These are phyloP conservation scores for Esox masquinongy DNA, from an alignment of 2,797 vertebrate species.

Conservation along the genomic window DNA sequence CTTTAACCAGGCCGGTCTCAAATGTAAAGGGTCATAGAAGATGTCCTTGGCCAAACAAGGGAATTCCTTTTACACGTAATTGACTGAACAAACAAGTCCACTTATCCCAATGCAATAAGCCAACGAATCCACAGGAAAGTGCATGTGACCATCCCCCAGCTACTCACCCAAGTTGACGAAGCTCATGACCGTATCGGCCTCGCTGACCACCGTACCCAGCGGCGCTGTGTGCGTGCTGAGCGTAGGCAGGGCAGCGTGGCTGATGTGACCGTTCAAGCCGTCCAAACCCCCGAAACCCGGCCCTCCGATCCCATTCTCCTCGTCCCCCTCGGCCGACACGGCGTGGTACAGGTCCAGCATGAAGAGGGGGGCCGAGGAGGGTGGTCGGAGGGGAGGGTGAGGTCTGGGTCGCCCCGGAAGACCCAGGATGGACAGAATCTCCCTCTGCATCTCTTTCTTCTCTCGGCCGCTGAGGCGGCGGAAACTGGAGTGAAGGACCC, in stretches of 20 bases:
- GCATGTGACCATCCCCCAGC: neutral
- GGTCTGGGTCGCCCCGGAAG: conserved; percentile 84
- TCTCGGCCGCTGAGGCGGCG: conserved; percentile 83
- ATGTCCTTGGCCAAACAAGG: neutral
- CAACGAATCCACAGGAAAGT: neutral
- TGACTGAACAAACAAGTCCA: neutral
- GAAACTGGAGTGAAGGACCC: conserved; percentile 80
- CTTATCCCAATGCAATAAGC: neutral
- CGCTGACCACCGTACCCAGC: conserved; percentile 81
- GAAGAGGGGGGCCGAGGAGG: conserved; percentile 88
- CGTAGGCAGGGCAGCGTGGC: conserved; percentile 74
- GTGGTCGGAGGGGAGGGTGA: conserved; percentile 75
- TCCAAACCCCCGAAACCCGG: conserved; percentile 41
- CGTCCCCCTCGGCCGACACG: conserved; percentile 80
- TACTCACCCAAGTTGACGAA: conserved; percentile 95
- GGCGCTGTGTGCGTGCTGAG: conserved; percentile 81
- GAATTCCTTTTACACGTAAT: neutral
- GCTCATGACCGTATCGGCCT: conserved; percentile 94
- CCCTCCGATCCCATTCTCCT: conserved; percentile 63
- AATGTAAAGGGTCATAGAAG: neutral
- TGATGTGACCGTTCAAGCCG: conserved; percentile 54
- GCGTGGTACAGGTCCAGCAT: conserved; percentile 95
- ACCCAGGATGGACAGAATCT: conserved; percentile 90
- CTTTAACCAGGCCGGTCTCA: neutral
- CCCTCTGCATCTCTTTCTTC: conserved; percentile 91